Evolutionary conservation across 2,113 vertebrate species (phyloP).

Genomic region (Strigops habroptila): DNA sequence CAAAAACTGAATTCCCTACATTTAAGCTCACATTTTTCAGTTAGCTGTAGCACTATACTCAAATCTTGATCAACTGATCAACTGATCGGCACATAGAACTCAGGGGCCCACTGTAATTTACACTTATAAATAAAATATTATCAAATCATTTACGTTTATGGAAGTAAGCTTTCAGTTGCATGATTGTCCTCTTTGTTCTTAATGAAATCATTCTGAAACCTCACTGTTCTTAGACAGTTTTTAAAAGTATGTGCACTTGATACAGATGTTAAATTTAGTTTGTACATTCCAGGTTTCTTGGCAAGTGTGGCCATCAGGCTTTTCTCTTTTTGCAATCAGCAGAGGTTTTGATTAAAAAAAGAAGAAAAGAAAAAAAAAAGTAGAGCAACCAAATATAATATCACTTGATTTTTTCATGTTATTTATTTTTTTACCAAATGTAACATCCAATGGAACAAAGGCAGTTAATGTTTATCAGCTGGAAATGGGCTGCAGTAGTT

Average conservation of each 20-base stretch:
- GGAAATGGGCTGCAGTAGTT: not conserved
- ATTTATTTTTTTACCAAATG: not conserved
- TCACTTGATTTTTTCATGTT: not conserved
- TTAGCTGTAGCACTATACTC: not conserved
- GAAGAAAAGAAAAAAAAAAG: not conserved
- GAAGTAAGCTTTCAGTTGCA: not conserved
- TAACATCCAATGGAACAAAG: not conserved
- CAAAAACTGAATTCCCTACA: not conserved
- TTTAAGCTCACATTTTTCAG: not conserved
- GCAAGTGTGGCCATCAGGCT: not conserved
- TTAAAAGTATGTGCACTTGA: not conserved
- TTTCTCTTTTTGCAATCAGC: not conserved
- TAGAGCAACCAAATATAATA: not conserved
- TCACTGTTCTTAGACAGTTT: not conserved
- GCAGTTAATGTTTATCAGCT: not conserved
- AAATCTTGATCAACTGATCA: not conserved
- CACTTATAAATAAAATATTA: rapidly evolving
- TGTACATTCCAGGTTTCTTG: not conserved
- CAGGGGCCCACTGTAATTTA: not conserved
- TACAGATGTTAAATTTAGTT: not conserved
- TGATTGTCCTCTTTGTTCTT: not conserved
- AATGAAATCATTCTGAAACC: not conserved
- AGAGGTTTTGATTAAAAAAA: not conserved
- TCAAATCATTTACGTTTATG: not conserved
- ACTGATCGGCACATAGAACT: not conserved